Base-by-base conservation (phyloP, 2,888 invertebrate genomes). In the Agrotis puta region DNA sequence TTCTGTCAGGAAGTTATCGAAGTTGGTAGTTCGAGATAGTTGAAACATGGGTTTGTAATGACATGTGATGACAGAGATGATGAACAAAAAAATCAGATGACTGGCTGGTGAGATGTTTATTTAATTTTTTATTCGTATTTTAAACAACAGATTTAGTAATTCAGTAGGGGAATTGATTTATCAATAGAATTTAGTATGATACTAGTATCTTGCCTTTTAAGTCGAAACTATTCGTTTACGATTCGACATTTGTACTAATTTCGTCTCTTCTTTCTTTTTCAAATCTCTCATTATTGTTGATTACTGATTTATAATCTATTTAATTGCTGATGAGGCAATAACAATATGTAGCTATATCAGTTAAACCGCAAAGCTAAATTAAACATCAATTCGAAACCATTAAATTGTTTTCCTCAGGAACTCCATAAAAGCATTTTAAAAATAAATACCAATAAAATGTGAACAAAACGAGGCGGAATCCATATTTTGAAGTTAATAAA, bases 401-500 rank as follows among this genome's bases (percentile, higher is more conserved):
- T 67, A 3, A 59, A 61, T 59, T n/a, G 14, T 27, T 63, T 24
- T 18, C 27, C 43, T 16, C 18, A 9, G 63, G 62, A 69, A 64
- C 22, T 58, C 61, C 54, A 72, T 45, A 22, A 74, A 56, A 69
- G 45, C n/a, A 9, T 4, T 9, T 45, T 14, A 63, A 67, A 75
- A 74, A 70, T 76, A 59, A 72, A 62, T 65, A 70, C 65, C 63
- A 70, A 78, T 70, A 75, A 75, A 74, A 73, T 68, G 57, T 63
- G 53, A 64, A 79, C 69, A 58, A 61, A 79, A 68, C 54, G 56
- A 61, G 64, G 63, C 62, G 39, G 51, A 74, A 80, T 79, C 69
- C 73, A 85, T 84, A 80, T 81, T 80, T 78, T 85, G 83, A 84
- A 85, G 81, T 85, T 85, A 85, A 88, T 88, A 89, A 90, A 87